Conservation (phyloP, 2,888 invertebrate genomes). For the Antheraea yamamai region DNA sequence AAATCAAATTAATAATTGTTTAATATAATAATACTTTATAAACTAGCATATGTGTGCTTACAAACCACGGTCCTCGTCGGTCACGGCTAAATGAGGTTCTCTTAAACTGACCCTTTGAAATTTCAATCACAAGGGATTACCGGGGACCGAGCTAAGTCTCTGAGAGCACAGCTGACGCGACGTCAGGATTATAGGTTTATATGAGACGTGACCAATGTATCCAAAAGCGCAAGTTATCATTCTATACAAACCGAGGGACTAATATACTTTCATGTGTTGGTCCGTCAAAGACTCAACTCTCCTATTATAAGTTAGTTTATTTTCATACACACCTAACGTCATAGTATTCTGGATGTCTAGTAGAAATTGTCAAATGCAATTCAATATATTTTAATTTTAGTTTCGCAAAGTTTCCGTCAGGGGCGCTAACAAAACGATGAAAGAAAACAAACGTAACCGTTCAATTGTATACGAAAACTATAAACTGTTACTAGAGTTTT, state of each 20-base stretch:
- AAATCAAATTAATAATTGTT: background rate
- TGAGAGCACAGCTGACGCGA: background rate
- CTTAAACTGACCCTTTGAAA: background rate
- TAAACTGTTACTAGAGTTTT: too few relatives aligned
- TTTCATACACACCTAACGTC: background rate
- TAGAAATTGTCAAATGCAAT: background rate
- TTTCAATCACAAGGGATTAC: conserved; percentile 7
- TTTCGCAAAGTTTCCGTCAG: background rate
- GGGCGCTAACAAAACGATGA: background rate
- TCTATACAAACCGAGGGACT: background rate
- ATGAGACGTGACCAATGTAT: background rate
- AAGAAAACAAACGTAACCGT: too few relatives aligned
- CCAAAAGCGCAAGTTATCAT: background rate
- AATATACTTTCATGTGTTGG: background rate
- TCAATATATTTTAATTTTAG: background rate
- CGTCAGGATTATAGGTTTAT: background rate
- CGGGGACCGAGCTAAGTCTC: background rate
- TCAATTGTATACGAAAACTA: too few relatives aligned
- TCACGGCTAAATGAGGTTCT: conserved; percentile 4
- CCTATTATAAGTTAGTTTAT: too few relatives aligned
- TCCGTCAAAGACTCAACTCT: background rate
- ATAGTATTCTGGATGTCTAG: background rate
- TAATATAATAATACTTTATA: background rate
- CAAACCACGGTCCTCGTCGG: background rate
- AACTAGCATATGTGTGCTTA: background rate